A percentile compares a stretch with the other conserved stretches of the same genome.
These are phyloP conservation scores for Pterostichus madidus DNA, from an alignment of 2,888 invertebrate species.

Conservation along the genomic window DNA sequence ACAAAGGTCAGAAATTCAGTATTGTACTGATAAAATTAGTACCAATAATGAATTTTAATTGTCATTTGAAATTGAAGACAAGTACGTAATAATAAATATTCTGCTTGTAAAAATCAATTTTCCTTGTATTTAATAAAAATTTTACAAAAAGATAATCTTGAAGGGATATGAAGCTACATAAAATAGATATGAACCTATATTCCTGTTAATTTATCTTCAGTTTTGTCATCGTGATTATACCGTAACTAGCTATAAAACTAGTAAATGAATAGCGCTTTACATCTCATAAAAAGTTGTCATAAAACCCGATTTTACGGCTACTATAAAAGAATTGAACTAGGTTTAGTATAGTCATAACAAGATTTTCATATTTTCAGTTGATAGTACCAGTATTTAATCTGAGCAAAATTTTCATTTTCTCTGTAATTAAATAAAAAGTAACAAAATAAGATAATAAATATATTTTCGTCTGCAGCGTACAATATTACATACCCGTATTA, in stretches of 20 bases:
- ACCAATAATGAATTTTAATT: no score
- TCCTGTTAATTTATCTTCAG: slow-evolving; percentile 19
- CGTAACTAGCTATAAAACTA: slow-evolving; percentile 16
- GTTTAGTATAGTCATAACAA: not conserved
- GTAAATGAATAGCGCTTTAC: slow-evolving; percentile 29
- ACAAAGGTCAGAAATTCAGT: no score
- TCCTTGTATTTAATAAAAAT: no score
- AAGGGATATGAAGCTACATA: not conserved
- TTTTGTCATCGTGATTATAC: slow-evolving; percentile 15
- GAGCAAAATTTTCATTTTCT: not conserved
- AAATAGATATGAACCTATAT: slow-evolving; percentile 9
- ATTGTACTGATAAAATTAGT: no score
- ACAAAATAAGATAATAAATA: no score
- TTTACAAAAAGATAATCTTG: not conserved
- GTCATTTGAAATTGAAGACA: no score
- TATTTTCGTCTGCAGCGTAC: no score
- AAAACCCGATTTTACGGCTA: not conserved
- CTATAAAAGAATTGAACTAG: slow-evolving; percentile 16
- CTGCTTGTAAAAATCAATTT: no score
- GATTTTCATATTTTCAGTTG: not conserved
- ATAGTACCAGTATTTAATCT: not conserved
- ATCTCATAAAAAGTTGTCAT: slow-evolving; percentile 32
- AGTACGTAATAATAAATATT: no score
- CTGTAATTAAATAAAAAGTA: no score
- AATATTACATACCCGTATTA: no score